Evolutionary conservation across 2,797 vertebrate genomes (phyloP).

Genomic region (Peromyscus melanophrys): DNA sequence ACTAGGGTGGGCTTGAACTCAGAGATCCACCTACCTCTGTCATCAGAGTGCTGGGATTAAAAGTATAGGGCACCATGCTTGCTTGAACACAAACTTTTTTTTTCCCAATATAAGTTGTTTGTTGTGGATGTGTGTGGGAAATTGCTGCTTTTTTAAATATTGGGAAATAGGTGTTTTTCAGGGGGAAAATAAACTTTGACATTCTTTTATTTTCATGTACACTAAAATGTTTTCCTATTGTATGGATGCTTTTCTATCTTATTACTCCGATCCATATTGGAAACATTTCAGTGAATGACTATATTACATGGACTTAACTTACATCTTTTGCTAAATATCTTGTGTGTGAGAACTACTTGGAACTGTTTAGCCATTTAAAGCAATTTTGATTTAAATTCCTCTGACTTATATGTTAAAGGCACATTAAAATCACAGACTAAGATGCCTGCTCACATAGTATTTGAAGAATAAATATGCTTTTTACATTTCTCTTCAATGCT

Average conservation of each 20-base stretch:
- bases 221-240: constrained; percentile 9
- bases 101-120: background rate
- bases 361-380: constrained; percentile 60
- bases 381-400: constrained; percentile 66
- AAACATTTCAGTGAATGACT: constrained; percentile 46
- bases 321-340: constrained; percentile 43
- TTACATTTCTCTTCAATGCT: constrained; percentile 11
- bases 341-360: constrained; percentile 2
- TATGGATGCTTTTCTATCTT: constrained; percentile 36
- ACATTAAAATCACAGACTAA: constrained; percentile 23
- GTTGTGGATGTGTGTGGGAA: background rate
- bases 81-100: background rate
- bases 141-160: constrained; percentile 21
- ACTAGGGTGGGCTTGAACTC: background rate
- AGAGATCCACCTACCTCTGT: background rate
- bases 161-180: constrained; percentile 27
- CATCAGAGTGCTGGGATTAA: background rate
- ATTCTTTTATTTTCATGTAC: constrained; percentile 43
- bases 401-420: constrained; percentile 41
- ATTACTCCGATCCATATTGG: background rate
- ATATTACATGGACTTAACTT: constrained; percentile 60
- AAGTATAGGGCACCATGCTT: background rate
- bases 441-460: constrained; percentile 10
- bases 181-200: background rate
- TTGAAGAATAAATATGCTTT: constrained; percentile 34